phyloP scores from a whole-genome alignment of 2,888 invertebrate genomes.

The Boloria euphrosyne region DNA sequence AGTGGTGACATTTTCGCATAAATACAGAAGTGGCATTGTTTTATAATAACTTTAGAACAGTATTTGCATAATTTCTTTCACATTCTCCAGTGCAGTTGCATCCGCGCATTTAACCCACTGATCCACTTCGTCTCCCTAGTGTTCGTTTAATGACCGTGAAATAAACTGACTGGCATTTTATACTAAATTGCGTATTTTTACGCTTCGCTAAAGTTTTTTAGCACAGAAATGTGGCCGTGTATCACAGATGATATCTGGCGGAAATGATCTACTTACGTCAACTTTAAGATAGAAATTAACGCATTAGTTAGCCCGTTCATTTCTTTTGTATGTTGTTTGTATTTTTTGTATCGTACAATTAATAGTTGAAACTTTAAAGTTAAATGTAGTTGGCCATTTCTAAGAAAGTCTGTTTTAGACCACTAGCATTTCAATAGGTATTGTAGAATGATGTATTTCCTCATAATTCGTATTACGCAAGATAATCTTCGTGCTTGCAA shows the following conservation, averaged over 20 bases:
- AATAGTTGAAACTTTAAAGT: no score
- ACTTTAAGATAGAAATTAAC: constrained; percentile 8
- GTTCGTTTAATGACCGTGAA: constrained; percentile 55
- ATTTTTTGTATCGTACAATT: no score
- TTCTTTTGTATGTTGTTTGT: no score
- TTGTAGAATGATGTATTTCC: constrained; percentile 5
- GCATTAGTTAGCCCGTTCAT: neutral
- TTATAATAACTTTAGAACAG: constrained; percentile 10
- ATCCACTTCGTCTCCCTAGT: constrained; percentile 50
- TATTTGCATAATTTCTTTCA: constrained; percentile 22
- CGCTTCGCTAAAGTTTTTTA: constrained; percentile 38
- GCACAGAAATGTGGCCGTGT: constrained; percentile 14
- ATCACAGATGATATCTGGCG: constrained; percentile 3
- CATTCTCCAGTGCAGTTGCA: constrained; percentile 51
- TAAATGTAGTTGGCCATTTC: no score
- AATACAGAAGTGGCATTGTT: constrained; percentile 31
- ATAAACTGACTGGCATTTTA: constrained; percentile 52
- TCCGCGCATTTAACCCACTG: constrained; percentile 62
- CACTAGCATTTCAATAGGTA: no score
- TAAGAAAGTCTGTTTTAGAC: no score
- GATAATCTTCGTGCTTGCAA: constrained; percentile 3
- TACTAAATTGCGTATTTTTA: constrained; percentile 46
- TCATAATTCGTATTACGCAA: constrained; percentile 12
- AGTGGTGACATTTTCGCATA: constrained; percentile 52
- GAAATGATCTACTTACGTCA: constrained; percentile 7